Conservation (phyloP, 2,113 vertebrate species). For the Nothocercus nigrocapillus region DNA sequence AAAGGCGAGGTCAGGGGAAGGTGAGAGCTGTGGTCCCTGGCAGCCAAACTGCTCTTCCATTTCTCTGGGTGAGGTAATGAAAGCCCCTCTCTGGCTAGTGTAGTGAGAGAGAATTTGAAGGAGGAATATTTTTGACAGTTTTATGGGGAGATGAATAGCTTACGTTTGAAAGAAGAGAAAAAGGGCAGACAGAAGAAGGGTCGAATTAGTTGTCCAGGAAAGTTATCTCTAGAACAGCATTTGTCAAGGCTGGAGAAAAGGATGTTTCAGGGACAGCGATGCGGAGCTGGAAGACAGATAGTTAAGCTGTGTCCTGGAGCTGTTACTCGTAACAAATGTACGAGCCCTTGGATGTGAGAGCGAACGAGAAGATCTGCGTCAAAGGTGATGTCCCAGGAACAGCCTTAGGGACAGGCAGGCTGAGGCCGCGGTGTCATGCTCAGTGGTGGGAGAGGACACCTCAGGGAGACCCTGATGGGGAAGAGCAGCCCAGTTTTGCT, state of each 20-base stretch:
- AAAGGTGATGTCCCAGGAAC: rapidly evolving
- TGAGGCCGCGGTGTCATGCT: too few relatives aligned
- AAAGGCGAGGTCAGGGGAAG: rapidly evolving
- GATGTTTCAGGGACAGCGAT: not conserved
- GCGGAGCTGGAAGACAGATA: not conserved
- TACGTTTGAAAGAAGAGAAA: not conserved
- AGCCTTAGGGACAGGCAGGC: not conserved
- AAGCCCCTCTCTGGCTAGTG: not conserved
- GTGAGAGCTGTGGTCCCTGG: not conserved
- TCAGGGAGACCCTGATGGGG: rapidly evolving
- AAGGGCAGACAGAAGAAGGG: not conserved
- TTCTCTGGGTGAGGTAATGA: not conserved
- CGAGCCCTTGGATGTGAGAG: not conserved
- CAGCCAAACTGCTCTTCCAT: not conserved
- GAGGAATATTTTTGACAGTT: not conserved
- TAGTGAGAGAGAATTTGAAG: not conserved
- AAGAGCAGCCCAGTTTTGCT: rapidly evolving
- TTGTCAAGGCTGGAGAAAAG: not conserved
- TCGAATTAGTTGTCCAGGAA: not conserved
- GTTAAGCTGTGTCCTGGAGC: not conserved
- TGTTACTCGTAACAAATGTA: not conserved
- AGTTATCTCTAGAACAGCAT: not conserved
- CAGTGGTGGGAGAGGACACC: rapidly evolving
- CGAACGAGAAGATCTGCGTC: not conserved
- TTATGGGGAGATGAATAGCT: not conserved